Evolutionary conservation across 2,888 invertebrate species (phyloP).

Genomic region (Trichacis sp.): DNA sequence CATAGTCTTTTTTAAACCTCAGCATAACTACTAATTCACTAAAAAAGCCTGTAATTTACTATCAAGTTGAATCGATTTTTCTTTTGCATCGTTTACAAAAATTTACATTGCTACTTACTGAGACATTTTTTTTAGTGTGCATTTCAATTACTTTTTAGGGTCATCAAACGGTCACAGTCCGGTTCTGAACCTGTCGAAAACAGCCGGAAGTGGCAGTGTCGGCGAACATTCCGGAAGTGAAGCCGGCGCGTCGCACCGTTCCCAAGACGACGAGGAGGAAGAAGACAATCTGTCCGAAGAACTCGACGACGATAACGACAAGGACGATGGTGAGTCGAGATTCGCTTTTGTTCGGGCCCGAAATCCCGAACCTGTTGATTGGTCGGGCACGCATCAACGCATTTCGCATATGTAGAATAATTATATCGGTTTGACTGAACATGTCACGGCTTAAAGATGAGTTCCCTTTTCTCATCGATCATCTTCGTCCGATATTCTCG

Average conservation of each 20-base stretch:
- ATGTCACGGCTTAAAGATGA: slow-evolving; percentile 56
- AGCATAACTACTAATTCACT: no score
- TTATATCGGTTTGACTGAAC: slow-evolving; percentile 64
- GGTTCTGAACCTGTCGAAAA: slow-evolving; percentile 90
- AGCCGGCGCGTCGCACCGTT: slow-evolving; percentile 76
- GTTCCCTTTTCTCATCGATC: slow-evolving; percentile 67
- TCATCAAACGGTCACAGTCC: slow-evolving; percentile 93
- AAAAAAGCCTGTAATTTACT: no score
- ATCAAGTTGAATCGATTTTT: no score
- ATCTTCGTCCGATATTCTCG: slow-evolving; percentile 55
- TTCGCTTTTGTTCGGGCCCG: slow-evolving; percentile 8
- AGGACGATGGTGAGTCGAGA: slow-evolving; percentile 78
- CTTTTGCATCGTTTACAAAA: no score
- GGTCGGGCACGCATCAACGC: slow-evolving; percentile 46
- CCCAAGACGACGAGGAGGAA: slow-evolving; percentile 83
- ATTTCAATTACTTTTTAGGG: slow-evolving; percentile 70
- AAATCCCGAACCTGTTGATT: slow-evolving; percentile 33
- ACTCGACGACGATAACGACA: slow-evolving; percentile 87
- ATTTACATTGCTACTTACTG: no score
- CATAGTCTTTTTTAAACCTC: no score
- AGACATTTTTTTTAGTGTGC: no score
- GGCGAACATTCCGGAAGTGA: slow-evolving; percentile 76
- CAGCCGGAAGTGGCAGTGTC: slow-evolving; percentile 83
- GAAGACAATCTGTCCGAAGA: slow-evolving; percentile 90
- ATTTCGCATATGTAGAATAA: slow-evolving; percentile 60